Percentiles rank a stretch among this genome's conserved stretches.
Evolutionary conservation across 1,140 invertebrate genomes (phyloP).

Genomic region (Myzus persicae): DNA sequence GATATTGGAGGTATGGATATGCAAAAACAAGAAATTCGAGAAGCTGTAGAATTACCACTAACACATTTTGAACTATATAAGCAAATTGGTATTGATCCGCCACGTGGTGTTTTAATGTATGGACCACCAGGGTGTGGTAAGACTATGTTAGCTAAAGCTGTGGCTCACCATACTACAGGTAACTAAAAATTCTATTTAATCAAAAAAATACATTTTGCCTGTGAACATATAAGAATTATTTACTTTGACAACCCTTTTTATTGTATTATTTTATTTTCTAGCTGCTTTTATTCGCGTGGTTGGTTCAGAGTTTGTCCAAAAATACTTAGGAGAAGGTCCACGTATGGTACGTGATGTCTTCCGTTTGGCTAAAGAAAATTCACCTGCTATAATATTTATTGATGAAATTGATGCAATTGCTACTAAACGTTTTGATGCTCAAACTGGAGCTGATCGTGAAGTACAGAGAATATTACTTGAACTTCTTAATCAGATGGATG

Average conservation of each 20-base stretch:
- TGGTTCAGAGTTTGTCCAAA: constrained; percentile 99
- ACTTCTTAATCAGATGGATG: constrained; percentile 99
- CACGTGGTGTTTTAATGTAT: constrained; percentile 97
- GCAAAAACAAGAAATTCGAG: constrained; percentile 98
- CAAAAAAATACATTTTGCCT: neutral
- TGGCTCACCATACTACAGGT: constrained; percentile 96
- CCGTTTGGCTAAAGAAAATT: constrained; percentile 97
- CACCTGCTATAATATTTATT: constrained; percentile 99
- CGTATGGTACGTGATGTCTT: constrained; percentile 99
- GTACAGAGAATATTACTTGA: constrained; percentile 98
- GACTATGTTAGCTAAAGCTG: constrained; percentile 99
- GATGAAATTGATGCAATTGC: constrained; percentile 99
- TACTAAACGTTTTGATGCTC: constrained; percentile 97
- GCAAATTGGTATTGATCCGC: constrained; percentile 97
- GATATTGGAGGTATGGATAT: constrained; percentile 99
- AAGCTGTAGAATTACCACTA: constrained; percentile 97
- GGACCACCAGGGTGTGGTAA: constrained; percentile 97
- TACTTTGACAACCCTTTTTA: neutral
- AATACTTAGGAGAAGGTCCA: constrained; percentile 98
- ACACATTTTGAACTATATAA: constrained; percentile 99
- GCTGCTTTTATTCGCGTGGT: constrained; percentile 98
- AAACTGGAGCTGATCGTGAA: constrained; percentile 98
- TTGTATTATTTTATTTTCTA: constrained; percentile 64
- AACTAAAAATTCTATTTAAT: constrained; percentile 56
- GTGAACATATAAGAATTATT: neutral